Conservation (phyloP, 2,797 vertebrate species). For the Florisuga fusca region DNA sequence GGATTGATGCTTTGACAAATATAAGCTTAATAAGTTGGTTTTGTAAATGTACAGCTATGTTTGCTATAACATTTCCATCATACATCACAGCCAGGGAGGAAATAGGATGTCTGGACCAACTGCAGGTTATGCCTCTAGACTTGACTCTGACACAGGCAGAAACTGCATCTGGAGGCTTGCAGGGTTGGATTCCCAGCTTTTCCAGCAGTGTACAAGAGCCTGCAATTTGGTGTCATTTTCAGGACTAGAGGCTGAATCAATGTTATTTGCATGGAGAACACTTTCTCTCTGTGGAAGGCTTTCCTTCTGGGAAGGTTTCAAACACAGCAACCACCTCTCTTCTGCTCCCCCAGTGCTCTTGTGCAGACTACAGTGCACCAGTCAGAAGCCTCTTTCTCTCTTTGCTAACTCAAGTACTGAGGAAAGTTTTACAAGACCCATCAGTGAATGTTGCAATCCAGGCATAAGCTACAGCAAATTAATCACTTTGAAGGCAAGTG, state of each 20-base stretch:
- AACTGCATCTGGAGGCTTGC: background rate
- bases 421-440: background rate
- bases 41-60: background rate
- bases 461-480: background rate
- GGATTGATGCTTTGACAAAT: background rate
- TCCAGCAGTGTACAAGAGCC: background rate
- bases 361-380: background rate
- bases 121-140: background rate
- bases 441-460: background rate
- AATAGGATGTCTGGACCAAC: background rate
- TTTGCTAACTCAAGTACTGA: background rate
- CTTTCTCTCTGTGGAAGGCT: background rate
- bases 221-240: accelerated
- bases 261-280: background rate
- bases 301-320: background rate
- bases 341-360: background rate
- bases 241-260: background rate
- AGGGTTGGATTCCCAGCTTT: background rate
- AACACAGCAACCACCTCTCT: background rate
- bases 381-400: background rate
- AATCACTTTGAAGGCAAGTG: background rate
- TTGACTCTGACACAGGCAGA: background rate
- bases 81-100: background rate
- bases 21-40: background rate
- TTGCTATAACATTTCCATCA: background rate